These are phyloP conservation scores for Scaptodrosophila latifasciaeformis DNA, from an alignment of 2,888 invertebrate species.

Conservation along the genomic window DNA sequence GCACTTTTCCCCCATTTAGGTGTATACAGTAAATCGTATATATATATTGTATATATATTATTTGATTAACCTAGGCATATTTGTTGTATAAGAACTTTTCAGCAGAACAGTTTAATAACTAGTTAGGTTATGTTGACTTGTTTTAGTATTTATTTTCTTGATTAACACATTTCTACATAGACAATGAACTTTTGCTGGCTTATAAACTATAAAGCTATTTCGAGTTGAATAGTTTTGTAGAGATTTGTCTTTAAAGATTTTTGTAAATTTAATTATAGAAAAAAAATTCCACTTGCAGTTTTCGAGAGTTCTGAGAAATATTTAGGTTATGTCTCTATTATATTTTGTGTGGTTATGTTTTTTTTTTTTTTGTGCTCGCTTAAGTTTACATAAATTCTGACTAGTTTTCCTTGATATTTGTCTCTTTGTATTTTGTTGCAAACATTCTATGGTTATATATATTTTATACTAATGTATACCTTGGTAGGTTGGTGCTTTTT, in stretches of 20 bases:
- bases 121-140: neutral
- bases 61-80: too few relatives aligned
- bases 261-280: constrained; percentile 24
- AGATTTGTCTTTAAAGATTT: constrained; percentile 57
- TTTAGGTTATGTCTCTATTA: constrained; percentile 4
- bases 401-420: too few relatives aligned
- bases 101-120: constrained; percentile 1
- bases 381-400: neutral
- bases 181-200: constrained; percentile 40
- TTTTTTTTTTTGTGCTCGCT: neutral
- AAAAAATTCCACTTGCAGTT: constrained; percentile 7
- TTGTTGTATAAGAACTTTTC: neutral
- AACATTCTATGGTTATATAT: neutral
- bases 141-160: neutral
- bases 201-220: constrained; percentile 72
- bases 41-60: too few relatives aligned
- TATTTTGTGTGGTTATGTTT: constrained; percentile 11
- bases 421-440: too few relatives aligned
- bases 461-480: constrained; percentile 4
- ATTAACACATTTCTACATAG: neutral
- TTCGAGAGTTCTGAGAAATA: neutral
- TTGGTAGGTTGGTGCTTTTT: constrained; percentile 31
- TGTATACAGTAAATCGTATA: too few relatives aligned
- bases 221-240: constrained; percentile 64
- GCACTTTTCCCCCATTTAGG: too few relatives aligned